Conservation (phyloP, 2,113 vertebrate genomes). For the Catagonus wagneri region DNA sequence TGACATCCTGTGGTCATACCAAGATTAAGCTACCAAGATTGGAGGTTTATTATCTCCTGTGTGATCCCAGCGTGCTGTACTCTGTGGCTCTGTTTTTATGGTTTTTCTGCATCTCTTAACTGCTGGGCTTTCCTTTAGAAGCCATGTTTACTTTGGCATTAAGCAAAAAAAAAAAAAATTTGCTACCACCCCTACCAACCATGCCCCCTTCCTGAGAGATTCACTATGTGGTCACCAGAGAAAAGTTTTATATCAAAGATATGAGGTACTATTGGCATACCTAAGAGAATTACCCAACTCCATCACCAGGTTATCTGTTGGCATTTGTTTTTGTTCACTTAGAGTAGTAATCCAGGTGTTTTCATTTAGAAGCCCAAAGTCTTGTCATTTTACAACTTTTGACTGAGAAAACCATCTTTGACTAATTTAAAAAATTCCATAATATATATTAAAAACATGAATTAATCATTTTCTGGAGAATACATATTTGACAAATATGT, state of each 20-base stretch:
- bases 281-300: not conserved
- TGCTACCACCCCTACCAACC: not conserved
- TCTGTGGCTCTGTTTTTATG: not conserved
- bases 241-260: not conserved
- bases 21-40: not conserved
- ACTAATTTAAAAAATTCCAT: conserved; percentile 6
- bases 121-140: not conserved
- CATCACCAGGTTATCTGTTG: not conserved
- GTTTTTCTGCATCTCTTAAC: not conserved
- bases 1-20: not conserved
- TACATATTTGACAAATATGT: not conserved
- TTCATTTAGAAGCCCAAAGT: not conserved
- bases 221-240: not conserved
- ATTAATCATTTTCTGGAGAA: not conserved
- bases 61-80: not conserved
- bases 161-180: not conserved
- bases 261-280: not conserved
- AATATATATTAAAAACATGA: conserved; percentile 2
- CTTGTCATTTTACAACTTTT: not conserved
- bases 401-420: not conserved
- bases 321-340: not conserved
- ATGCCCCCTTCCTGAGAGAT: not conserved
- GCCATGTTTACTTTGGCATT: not conserved
- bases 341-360: not conserved
- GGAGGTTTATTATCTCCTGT: not conserved